phyloP scores from a whole-genome alignment of 2,113 vertebrate species.

The Egretta garzetta region DNA sequence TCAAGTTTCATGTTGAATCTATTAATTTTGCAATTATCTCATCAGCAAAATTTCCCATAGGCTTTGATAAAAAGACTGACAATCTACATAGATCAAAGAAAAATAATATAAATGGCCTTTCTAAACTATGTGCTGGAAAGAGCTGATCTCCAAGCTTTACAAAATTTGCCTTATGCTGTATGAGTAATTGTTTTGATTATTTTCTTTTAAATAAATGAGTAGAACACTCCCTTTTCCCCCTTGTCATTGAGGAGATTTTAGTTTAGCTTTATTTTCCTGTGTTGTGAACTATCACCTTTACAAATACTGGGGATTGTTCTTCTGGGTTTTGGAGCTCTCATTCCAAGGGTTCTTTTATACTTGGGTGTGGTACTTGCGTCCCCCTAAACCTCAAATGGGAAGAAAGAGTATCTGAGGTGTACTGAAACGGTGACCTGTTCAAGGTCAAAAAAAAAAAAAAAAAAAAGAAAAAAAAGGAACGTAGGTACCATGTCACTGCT shows the following conservation, averaged over 20 bases:
- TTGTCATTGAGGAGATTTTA: neutral
- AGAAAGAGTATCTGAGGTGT: neutral
- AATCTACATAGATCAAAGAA: neutral
- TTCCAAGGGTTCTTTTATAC: neutral
- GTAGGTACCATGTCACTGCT: neutral
- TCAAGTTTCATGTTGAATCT: slow-evolving; percentile 1
- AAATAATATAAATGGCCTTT: neutral
- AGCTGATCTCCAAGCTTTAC: neutral
- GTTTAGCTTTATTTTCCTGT: neutral
- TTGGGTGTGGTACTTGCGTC: neutral
- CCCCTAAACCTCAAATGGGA: neutral
- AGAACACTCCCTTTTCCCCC: neutral
- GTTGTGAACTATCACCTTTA: neutral
- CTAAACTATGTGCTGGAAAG: neutral
- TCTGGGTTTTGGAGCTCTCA: neutral
- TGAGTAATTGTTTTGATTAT: neutral
- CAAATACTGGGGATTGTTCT: neutral
- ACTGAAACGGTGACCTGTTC: neutral
- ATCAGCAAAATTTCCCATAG: neutral
- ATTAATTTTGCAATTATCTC: slow-evolving; percentile 17
- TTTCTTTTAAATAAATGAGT: neutral
- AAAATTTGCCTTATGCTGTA: neutral
- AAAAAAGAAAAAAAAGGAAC: no score
- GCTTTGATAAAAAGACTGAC: neutral
- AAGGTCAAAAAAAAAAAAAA: neutral